These are phyloP conservation scores for Trichogramma pretiosum DNA, from an alignment of 1,140 invertebrate species.

Conservation along the genomic window DNA sequence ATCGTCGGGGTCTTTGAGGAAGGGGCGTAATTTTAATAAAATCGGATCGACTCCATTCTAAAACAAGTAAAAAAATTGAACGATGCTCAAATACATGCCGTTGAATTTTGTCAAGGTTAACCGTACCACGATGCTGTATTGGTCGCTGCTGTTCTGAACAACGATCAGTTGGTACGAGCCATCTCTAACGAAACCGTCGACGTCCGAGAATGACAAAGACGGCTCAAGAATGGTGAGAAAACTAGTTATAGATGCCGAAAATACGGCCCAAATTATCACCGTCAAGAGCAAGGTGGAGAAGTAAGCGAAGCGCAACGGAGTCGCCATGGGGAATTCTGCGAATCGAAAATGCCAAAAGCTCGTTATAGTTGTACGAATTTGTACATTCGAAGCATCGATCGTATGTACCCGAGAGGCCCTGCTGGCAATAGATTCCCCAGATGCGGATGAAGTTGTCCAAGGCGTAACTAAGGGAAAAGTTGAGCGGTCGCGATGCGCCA, in stretches of 20 bases:
- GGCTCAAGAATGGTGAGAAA: slow-evolving; percentile 19
- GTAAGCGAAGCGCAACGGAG: slow-evolving; percentile 12
- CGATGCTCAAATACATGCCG: no score
- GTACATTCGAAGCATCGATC: slow-evolving; percentile 1
- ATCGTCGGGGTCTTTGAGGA: neutral
- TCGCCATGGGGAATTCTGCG: slow-evolving; percentile 8
- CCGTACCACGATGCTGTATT: slow-evolving; percentile 20
- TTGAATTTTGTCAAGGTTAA: no score
- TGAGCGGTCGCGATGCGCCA: neutral
- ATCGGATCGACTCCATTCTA: no score
- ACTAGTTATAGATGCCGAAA: slow-evolving; percentile 26
- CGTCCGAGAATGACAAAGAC: slow-evolving; percentile 23
- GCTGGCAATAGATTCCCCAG: slow-evolving; percentile 31
- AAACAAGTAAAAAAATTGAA: no score
- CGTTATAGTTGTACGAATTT: neutral
- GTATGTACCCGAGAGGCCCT: slow-evolving; percentile 25
- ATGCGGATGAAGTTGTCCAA: slow-evolving; percentile 21
- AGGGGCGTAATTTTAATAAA: neutral
- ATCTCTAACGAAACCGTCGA: slow-evolving; percentile 22
- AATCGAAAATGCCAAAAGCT: neutral
- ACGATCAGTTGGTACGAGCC: slow-evolving; percentile 26
- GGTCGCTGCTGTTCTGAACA: slow-evolving; percentile 22
- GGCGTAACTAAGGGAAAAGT: slow-evolving; percentile 6
- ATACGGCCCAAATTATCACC: slow-evolving; percentile 15
- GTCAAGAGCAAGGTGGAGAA: slow-evolving; percentile 15